Evolutionary conservation across 2,888 invertebrate genomes (phyloP).

Genomic region (Apotomis capreana): DNA sequence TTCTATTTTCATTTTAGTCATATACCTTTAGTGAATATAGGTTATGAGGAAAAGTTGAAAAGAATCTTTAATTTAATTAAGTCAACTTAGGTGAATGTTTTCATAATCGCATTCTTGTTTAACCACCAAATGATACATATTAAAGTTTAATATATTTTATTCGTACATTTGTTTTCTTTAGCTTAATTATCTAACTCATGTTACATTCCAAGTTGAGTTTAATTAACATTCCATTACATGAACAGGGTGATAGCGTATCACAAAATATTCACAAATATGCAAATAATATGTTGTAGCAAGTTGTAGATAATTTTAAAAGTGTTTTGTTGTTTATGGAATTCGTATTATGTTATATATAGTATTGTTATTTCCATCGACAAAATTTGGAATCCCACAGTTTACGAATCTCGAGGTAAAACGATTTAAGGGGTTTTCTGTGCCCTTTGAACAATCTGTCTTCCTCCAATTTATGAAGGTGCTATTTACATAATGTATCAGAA

Average conservation of each 20-base stretch:
- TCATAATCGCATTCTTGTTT: slow-evolving; percentile 46
- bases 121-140: slow-evolving; percentile 51
- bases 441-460: slow-evolving; percentile 50
- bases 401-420: slow-evolving; percentile 41
- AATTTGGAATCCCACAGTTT: slow-evolving; percentile 39
- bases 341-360: slow-evolving; percentile 76
- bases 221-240: slow-evolving; percentile 29
- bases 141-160: slow-evolving; percentile 42
- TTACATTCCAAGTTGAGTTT: slow-evolving; percentile 18
- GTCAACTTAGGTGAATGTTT: slow-evolving; percentile 42
- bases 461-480: slow-evolving; percentile 62
- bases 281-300: slow-evolving; percentile 27
- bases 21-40: slow-evolving; percentile 26
- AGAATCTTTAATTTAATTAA: slow-evolving; percentile 37
- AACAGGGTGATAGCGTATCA: slow-evolving; percentile 43
- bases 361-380: slow-evolving; percentile 71
- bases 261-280: slow-evolving; percentile 41
- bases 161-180: slow-evolving; percentile 30
- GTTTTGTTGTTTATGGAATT: slow-evolving; percentile 65
- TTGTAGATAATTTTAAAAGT: slow-evolving; percentile 29
- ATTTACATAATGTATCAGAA: slow-evolving; percentile 45
- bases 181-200: slow-evolving; percentile 26
- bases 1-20: slow-evolving; percentile 83
- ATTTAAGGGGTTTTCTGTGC: slow-evolving; percentile 46
- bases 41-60: slow-evolving; percentile 20